Evolutionary conservation across 2,888 invertebrate genomes (phyloP).

Genomic region (Drosophila subquinaria): DNA sequence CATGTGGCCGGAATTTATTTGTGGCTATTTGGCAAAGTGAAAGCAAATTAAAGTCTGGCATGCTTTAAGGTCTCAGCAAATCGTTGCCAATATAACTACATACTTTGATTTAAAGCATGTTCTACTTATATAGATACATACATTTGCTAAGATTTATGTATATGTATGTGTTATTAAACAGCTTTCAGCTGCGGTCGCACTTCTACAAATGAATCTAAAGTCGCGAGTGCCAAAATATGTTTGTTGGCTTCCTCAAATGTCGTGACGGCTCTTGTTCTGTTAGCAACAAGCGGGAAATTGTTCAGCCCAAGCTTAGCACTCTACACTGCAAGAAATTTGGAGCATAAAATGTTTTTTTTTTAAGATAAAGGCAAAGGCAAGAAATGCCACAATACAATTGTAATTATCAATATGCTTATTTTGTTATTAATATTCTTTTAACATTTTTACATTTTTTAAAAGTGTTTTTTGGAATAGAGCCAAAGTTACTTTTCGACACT

Average conservation of each 20-base stretch:
- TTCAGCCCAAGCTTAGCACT: slow-evolving; percentile 43
- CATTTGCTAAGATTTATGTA: slow-evolving; percentile 7
- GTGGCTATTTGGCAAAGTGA: slow-evolving; percentile 68
- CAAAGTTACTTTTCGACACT: not conserved
- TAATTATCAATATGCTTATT: not conserved
- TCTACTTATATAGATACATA: not conserved
- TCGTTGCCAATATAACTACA: slow-evolving; percentile 12
- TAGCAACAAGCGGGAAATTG: slow-evolving; percentile 66
- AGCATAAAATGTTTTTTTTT: not conserved
- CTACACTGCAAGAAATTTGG: slow-evolving; percentile 42
- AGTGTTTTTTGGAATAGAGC: not conserved
- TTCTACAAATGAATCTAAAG: slow-evolving; percentile 47
- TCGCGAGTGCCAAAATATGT: slow-evolving; percentile 52
- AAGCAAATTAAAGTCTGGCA: slow-evolving; percentile 64
- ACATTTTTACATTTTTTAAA: not conserved
- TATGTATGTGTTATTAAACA: slow-evolving; percentile 29
- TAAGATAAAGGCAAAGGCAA: not conserved
- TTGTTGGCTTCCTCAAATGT: slow-evolving; percentile 51
- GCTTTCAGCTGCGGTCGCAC: slow-evolving; percentile 28
- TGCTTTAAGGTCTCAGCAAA: slow-evolving; percentile 39
- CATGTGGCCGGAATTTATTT: slow-evolving; percentile 71
- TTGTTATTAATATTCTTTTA: not conserved
- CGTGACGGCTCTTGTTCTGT: slow-evolving; percentile 44
- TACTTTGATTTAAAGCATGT: slow-evolving; percentile 35
- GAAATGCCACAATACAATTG: too few relatives aligned